Percentiles rank a stretch among this genome's conserved stretches.
These are phyloP conservation scores for Ephydatia muelleri DNA, from an alignment of 37 sponge, comb jelly and placozoan species.

Conservation along the genomic window DNA sequence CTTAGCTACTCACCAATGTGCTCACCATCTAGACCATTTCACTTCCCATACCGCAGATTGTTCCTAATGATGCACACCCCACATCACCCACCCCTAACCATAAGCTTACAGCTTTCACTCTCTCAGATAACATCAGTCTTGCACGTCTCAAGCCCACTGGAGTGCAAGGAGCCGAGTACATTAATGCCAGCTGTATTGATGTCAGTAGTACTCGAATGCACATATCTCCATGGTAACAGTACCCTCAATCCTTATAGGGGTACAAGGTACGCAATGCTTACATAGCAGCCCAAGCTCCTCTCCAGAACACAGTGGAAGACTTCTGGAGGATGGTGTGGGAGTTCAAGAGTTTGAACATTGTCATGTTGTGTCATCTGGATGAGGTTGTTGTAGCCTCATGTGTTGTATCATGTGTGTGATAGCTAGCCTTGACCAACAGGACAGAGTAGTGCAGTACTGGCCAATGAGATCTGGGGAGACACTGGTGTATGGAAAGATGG, in stretches of 20 bases:
- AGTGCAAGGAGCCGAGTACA: slow-evolving; percentile 65
- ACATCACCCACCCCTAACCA: not conserved
- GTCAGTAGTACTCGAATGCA: slow-evolving; percentile 14
- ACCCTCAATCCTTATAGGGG: slow-evolving; percentile 26
- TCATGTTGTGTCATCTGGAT: slow-evolving; percentile 34
- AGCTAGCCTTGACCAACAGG: slow-evolving; percentile 15
- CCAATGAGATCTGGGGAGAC: slow-evolving; percentile 14
- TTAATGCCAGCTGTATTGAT: slow-evolving; percentile 79
- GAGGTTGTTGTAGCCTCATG: no score
- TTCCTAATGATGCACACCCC: no score
- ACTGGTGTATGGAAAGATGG: slow-evolving; percentile 14
- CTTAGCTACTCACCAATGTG: no score
- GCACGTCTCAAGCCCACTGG: slow-evolving; percentile 61
- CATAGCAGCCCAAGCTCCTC: slow-evolving; percentile 66
- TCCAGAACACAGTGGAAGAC: slow-evolving; percentile 47
- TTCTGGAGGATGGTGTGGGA: slow-evolving; percentile 67
- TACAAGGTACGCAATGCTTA: slow-evolving; percentile 74
- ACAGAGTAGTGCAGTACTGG: slow-evolving; percentile 54
- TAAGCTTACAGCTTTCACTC: not conserved
- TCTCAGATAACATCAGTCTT: slow-evolving; percentile 48
- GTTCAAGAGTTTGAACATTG: slow-evolving; percentile 52
- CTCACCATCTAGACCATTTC: no score
- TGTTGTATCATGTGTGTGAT: not conserved
- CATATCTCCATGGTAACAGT: not conserved
- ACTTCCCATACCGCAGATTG: no score